Evolutionary conservation across 1,140 invertebrate species (phyloP).

Genomic region (Lepidotrigona ventralis): DNA sequence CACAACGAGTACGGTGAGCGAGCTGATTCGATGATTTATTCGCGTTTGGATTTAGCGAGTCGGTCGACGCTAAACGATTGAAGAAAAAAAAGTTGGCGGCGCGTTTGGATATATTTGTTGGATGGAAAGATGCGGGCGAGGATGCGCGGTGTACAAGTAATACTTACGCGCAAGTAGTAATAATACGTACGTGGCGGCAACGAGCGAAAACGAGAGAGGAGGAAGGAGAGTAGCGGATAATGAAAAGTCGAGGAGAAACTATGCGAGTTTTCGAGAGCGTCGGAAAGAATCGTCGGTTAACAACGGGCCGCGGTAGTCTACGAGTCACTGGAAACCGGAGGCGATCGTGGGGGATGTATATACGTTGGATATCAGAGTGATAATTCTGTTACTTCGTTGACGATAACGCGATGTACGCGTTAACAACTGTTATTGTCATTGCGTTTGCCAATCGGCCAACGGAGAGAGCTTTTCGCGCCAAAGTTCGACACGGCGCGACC

Average conservation of each 20-base stretch:
- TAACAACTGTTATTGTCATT: constrained; percentile 19
- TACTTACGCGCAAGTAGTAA: too few relatives aligned
- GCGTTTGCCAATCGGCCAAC: neutral
- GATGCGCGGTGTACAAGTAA: too few relatives aligned
- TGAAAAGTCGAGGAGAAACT: neutral
- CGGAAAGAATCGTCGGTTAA: constrained; percentile 55
- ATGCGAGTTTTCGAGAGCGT: neutral
- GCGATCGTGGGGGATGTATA: constrained; percentile 72
- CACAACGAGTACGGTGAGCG: constrained; percentile 69
- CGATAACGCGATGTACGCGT: constrained; percentile 66
- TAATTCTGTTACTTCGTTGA: constrained; percentile 68
- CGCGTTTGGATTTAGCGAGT: neutral
- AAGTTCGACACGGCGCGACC: neutral
- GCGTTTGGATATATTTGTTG: neutral
- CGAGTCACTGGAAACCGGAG: constrained; percentile 71
- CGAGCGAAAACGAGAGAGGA: neutral
- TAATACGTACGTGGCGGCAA: too few relatives aligned
- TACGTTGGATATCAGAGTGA: constrained; percentile 75
- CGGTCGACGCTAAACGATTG: neutral
- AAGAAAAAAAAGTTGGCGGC: neutral
- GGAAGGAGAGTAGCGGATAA: neutral
- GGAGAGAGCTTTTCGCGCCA: neutral
- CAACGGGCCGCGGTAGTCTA: constrained; percentile 68
- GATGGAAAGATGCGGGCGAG: neutral
- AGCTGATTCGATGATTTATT: constrained; percentile 2